phyloP scores from a whole-genome alignment of 2,797 vertebrate genomes.

The Sparus aurata region DNA sequence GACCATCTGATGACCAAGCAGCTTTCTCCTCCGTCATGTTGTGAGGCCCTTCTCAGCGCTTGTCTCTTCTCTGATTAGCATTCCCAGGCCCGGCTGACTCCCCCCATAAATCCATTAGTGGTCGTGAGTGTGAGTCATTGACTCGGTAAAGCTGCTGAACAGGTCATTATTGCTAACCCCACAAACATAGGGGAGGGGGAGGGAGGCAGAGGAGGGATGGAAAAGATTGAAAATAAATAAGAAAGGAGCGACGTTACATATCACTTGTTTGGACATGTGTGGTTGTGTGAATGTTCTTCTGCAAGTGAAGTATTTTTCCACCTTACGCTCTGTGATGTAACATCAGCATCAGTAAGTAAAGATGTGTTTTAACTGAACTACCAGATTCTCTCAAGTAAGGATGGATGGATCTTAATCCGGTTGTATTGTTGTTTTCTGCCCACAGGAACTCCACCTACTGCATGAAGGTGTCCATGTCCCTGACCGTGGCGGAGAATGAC shows the following conservation, averaged over 20 bases:
- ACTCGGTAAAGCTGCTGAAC: conserved; percentile 78
- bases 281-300: neutral
- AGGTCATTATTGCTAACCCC: conserved; percentile 66
- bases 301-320: neutral
- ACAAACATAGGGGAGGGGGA: conserved; percentile 37
- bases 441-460: conserved; percentile 98
- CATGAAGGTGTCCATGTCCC: conserved; percentile 99
- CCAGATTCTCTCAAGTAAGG: neutral
- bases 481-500: conserved; percentile 97
- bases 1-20: conserved; percentile 73
- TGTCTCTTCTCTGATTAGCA: conserved; percentile 73
- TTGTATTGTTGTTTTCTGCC: conserved; percentile 54
- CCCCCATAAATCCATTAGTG: conserved; percentile 71
- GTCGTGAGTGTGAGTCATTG: conserved; percentile 71
- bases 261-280: neutral
- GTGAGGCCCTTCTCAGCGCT: conserved; percentile 52
- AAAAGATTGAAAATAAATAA: conserved; percentile 36
- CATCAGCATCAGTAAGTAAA: neutral
- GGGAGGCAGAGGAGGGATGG: conserved; percentile 12
- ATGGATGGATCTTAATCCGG: neutral
- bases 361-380: neutral
- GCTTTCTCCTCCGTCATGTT: conserved; percentile 55
- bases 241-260: neutral
- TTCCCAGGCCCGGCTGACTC: conserved; percentile 47
- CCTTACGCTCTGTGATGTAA: neutral